Percentiles rank a stretch among this genome's conserved stretches.
phyloP scores from a whole-genome alignment of 2,888 invertebrate genomes.

The Lepidocyrtinus sp. region DNA sequence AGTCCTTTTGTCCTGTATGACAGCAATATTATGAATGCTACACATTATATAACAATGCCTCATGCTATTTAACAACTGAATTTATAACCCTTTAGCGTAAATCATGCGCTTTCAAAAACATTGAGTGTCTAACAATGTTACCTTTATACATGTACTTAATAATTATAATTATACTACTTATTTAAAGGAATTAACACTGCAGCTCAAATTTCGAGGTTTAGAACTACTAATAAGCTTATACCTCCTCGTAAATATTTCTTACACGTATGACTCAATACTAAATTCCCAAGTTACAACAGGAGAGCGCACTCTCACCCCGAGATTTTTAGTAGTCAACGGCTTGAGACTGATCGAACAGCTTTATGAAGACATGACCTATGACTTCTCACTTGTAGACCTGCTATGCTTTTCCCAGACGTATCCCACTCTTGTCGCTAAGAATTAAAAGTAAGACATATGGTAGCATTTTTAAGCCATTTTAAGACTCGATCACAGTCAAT shows the following conservation, averaged over 20 bases:
- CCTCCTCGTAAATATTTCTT: neutral
- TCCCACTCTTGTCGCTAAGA: neutral
- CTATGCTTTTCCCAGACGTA: slow-evolving; percentile 48
- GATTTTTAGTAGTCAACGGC: too few species aligned
- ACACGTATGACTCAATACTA: neutral
- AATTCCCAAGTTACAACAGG: slow-evolving; percentile 16
- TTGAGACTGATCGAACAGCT: slow-evolving; percentile 52
- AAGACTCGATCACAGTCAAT: neutral
- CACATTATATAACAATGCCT: too few species aligned
- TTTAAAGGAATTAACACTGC: neutral
- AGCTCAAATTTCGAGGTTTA: neutral
- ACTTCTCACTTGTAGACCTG: slow-evolving; percentile 35
- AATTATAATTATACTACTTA: neutral
- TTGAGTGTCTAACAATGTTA: too few species aligned
- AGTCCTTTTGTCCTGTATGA: neutral
- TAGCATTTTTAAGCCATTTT: neutral
- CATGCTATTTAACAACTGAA: too few species aligned
- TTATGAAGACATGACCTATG: slow-evolving; percentile 48
- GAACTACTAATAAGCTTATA: neutral
- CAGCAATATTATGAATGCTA: neutral
- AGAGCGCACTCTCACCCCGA: too few species aligned
- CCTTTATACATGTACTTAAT: neutral
- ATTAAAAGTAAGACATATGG: neutral
- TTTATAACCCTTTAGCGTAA: too few species aligned
- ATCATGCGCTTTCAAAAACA: too few species aligned